These are phyloP conservation scores for Typhlomys cinereus DNA, from an alignment of 2,113 vertebrate genomes.

Conservation along the genomic window DNA sequence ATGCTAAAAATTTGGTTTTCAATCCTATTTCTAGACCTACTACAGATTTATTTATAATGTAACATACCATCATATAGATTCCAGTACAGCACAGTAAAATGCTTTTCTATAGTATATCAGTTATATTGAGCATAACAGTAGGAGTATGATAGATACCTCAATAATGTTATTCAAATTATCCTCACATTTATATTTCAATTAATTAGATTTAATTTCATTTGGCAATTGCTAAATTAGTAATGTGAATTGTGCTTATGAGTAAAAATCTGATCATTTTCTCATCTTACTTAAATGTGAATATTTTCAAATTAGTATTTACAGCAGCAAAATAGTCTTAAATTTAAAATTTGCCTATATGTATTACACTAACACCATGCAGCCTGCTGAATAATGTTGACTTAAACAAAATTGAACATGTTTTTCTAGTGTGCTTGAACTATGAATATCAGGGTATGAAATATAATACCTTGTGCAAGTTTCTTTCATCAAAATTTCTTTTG, in stretches of 20 bases:
- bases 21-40: not conserved
- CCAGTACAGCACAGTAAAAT: constrained; percentile 13
- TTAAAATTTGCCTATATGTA: not conserved
- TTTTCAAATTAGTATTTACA: constrained; percentile 44
- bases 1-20: not conserved
- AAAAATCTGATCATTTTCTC: not conserved
- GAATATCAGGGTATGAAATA: not conserved
- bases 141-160: not conserved
- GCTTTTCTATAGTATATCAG: not conserved
- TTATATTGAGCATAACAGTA: constrained; percentile 6
- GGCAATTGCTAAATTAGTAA: not conserved
- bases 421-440: not conserved
- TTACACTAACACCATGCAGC: not conserved
- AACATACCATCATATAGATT: not conserved
- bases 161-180: not conserved
- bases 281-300: not conserved
- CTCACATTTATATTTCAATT: not conserved
- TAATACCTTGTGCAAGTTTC: not conserved
- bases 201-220: constrained; percentile 18
- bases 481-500: constrained; percentile 4
- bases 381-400: constrained; percentile 35
- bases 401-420: constrained; percentile 34
- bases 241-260: not conserved
- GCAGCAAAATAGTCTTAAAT: not conserved
- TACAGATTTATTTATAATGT: not conserved